Conservation (phyloP, 2,797 vertebrate species). For the Erpetoichthys calabaricus region DNA sequence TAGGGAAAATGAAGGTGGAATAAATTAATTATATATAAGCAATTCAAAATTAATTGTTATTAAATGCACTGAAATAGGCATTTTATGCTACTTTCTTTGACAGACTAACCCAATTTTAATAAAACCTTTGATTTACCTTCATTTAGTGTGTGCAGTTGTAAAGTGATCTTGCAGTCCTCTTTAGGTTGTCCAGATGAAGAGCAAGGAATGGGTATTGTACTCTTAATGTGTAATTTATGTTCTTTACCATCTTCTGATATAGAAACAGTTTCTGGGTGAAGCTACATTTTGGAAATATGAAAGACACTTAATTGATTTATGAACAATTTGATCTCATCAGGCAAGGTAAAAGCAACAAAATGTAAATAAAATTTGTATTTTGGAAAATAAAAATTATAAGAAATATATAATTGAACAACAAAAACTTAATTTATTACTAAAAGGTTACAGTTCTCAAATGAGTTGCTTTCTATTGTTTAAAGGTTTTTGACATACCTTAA, state of each 20-base stretch:
- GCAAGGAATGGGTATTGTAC: constrained; percentile 69
- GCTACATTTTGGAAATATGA: constrained; percentile 32
- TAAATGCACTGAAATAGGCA: too few species aligned
- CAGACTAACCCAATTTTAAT: too few species aligned
- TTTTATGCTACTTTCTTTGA: too few species aligned
- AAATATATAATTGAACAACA: background rate
- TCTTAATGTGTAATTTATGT: constrained; percentile 57
- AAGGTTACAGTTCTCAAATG: background rate
- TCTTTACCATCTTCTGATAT: constrained; percentile 65
- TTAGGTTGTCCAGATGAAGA: constrained; percentile 27
- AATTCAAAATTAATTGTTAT: too few species aligned
- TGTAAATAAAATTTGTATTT: too few species aligned
- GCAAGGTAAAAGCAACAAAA: too few species aligned
- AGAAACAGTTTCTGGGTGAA: constrained; percentile 46
- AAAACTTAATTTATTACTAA: background rate
- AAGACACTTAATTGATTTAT: background rate
- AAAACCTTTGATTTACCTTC: constrained; percentile 40
- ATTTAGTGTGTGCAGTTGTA: constrained; percentile 54
- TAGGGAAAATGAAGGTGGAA: too few species aligned
- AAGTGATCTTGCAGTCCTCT: constrained; percentile 52
- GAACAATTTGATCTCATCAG: too few species aligned
- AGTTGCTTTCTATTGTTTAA: too few species aligned
- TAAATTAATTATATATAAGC: too few species aligned
- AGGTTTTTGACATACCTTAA: constrained; percentile 46
- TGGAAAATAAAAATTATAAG: background rate